phyloP scores from a whole-genome alignment of 2,113 vertebrate species.

The Seriola dumerili region DNA sequence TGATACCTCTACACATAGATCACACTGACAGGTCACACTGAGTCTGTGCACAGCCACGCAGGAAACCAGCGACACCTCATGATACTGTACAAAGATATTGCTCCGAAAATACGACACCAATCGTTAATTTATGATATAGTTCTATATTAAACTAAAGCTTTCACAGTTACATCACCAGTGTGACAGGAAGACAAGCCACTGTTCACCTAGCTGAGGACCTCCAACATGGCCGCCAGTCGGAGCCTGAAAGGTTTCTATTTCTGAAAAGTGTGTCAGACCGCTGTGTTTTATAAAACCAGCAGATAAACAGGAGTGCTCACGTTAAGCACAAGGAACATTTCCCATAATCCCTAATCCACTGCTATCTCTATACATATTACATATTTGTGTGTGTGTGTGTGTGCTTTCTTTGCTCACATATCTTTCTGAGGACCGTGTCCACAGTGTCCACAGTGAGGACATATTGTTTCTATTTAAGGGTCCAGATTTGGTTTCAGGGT shows the following conservation, averaged over 20 bases:
- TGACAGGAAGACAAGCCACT: background rate
- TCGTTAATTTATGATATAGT: background rate
- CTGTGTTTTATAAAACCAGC: constrained; percentile 5
- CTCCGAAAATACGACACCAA: background rate
- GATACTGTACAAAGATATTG: too few relatives aligned
- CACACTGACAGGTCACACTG: constrained; percentile 66
- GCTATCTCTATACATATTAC: background rate
- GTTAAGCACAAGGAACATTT: constrained; percentile 19
- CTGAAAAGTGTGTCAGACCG: constrained; percentile 5
- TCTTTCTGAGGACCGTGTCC: background rate
- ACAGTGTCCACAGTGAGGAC: too few relatives aligned
- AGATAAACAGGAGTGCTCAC: constrained; percentile 16
- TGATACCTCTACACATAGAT: constrained; percentile 61
- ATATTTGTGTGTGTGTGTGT: background rate
- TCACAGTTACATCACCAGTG: background rate
- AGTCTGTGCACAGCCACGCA: background rate
- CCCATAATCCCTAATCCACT: constrained; percentile 56
- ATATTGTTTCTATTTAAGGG: background rate
- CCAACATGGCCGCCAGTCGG: background rate
- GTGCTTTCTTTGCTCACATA: too few relatives aligned
- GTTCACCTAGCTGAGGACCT: background rate
- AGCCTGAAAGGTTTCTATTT: background rate
- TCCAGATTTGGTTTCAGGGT: background rate
- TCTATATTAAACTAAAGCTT: background rate
- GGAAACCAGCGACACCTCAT: background rate